A percentile compares a stretch with the other conserved stretches of the same genome.
phyloP scores from a whole-genome alignment of 2,113 vertebrate genomes.

The Lethenteron camtschaticum region DNA sequence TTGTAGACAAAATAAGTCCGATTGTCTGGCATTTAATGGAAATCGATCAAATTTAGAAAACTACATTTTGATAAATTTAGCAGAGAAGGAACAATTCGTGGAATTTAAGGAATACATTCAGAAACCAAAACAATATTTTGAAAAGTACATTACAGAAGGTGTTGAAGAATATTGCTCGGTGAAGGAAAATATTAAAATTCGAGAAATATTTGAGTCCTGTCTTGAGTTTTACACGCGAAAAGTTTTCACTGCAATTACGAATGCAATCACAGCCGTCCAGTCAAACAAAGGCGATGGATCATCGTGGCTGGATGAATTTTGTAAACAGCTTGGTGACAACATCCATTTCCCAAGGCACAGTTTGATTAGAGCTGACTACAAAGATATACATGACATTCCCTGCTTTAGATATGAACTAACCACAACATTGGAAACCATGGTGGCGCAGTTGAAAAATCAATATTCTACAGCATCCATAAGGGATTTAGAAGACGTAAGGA shows the following conservation, averaged over 20 bases:
- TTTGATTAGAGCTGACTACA: too few relatives aligned
- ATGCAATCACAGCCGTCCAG: constrained; percentile 12
- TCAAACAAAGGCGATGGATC: constrained; percentile 11
- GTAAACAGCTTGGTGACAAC: too few relatives aligned
- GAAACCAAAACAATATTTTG: too few relatives aligned
- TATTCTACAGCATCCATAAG: too few relatives aligned
- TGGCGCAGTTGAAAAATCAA: too few relatives aligned
- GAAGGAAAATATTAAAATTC: constrained; percentile 7
- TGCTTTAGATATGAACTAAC: too few relatives aligned
- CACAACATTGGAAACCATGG: too few relatives aligned
- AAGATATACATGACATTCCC: too few relatives aligned
- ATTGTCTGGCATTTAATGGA: constrained; percentile 23
- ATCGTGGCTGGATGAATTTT: too few relatives aligned
- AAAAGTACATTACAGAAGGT: constrained; percentile 15
- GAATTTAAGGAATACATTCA: constrained; percentile 21
- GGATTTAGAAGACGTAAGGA: too few relatives aligned
- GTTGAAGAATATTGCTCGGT: constrained; percentile 15
- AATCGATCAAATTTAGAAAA: not conserved
- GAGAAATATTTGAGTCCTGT: constrained; percentile 7
- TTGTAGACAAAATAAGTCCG: constrained; percentile 1
- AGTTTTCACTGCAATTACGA: constrained; percentile 12
- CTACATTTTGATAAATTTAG: constrained; percentile 13
- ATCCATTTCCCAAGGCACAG: too few relatives aligned
- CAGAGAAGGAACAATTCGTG: constrained; percentile 25
- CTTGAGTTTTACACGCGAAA: constrained; percentile 9